phyloP scores from a whole-genome alignment of 2,113 vertebrate species.

The Poecilia latipinna region DNA sequence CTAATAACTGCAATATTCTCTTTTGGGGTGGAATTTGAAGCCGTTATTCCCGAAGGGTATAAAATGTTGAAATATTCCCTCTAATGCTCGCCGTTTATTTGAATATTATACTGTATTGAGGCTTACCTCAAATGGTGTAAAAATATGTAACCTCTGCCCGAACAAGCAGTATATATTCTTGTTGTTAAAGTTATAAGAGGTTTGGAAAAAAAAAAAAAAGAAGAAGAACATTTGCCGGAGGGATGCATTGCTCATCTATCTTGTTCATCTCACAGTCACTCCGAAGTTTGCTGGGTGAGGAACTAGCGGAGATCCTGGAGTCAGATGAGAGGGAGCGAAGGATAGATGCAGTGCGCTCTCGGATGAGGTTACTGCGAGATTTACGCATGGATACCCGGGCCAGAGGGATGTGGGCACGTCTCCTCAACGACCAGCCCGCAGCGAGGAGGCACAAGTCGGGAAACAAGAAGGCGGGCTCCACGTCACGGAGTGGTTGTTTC shows the following conservation, averaged over 20 bases:
- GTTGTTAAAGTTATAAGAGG: neutral
- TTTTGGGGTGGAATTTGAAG: neutral
- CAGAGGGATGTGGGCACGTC: conserved; percentile 85
- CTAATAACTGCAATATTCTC: neutral
- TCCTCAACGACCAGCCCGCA: conserved; percentile 85
- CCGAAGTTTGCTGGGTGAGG: conserved; percentile 82
- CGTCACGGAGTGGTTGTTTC: conserved; percentile 88
- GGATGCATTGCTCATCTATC: conserved; percentile 22
- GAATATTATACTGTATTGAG: neutral
- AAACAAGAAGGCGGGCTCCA: conserved; percentile 86
- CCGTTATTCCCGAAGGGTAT: neutral
- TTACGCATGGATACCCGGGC: conserved; percentile 85
- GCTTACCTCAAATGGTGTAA: neutral
- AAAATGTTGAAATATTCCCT: neutral
- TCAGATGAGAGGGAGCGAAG: conserved; percentile 80
- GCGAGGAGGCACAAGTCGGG: conserved; percentile 82
- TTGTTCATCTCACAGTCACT: conserved; percentile 75
- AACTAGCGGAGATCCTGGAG: conserved; percentile 81
- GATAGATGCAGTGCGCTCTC: conserved; percentile 76
- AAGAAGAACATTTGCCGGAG: neutral
- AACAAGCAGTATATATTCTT: conserved; percentile 7
- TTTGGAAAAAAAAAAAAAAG: neutral
- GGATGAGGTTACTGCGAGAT: conserved; percentile 85
- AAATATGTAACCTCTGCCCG: conserved; percentile 12
- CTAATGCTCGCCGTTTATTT: conserved; percentile 1